Evolutionary conservation across 2,797 vertebrate genomes (phyloP).

Genomic region (Cephalopachus bancanus): DNA sequence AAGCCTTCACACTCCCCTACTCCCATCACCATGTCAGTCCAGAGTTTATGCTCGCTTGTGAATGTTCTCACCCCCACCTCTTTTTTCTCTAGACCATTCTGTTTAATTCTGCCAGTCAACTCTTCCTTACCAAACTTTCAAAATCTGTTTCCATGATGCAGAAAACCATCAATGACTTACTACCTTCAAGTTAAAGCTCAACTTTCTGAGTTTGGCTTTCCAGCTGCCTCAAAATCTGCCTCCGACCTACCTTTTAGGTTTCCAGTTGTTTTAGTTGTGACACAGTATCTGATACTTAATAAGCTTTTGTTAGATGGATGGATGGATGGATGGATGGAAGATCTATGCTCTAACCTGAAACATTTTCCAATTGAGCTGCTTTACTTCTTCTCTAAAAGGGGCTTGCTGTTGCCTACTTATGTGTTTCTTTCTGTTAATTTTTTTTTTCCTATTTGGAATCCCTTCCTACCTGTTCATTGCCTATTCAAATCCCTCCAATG

Average conservation of each 20-base stretch:
- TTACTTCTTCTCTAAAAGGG: conserved; percentile 1
- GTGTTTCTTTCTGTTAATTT: background rate
- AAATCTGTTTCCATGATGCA: background rate
- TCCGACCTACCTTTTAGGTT: background rate
- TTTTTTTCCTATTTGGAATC: background rate
- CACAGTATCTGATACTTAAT: background rate
- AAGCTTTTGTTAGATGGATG: background rate
- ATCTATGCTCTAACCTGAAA: background rate
- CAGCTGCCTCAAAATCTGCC: background rate
- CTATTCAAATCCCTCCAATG: background rate
- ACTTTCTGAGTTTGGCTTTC: background rate
- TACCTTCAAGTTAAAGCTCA: background rate
- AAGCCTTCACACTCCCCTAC: no score
- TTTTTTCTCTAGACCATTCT: background rate
- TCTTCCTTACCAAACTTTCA: background rate
- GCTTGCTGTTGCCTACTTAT: background rate
- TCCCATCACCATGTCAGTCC: background rate
- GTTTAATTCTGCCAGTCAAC: background rate
- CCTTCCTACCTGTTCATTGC: background rate
- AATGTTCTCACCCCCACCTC: background rate
- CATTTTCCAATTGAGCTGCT: background rate
- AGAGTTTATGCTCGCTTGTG: background rate
- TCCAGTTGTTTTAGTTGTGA: background rate
- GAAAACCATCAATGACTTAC: background rate
- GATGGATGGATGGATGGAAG: background rate